These are phyloP conservation scores for Loripinus fragilis DNA, from an alignment of 2,888 invertebrate species.

Conservation along the genomic window DNA sequence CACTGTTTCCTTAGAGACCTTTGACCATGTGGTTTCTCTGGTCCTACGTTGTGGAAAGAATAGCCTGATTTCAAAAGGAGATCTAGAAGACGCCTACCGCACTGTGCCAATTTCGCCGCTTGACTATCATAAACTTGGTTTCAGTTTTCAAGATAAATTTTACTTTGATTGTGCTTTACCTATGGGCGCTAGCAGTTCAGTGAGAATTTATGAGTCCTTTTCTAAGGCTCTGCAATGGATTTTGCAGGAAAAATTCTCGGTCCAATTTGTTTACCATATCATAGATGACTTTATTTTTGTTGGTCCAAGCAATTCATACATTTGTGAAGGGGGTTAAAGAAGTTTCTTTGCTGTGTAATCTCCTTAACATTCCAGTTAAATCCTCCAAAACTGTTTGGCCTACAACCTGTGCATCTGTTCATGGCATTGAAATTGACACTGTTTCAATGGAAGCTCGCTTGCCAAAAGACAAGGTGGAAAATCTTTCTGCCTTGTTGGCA, in stretches of 20 bases:
- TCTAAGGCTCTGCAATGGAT: slow-evolving; percentile 34
- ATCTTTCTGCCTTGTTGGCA: not conserved
- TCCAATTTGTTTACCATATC: slow-evolving; percentile 29
- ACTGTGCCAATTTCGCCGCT: slow-evolving; percentile 43
- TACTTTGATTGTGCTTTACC: slow-evolving; percentile 28
- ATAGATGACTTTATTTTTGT: slow-evolving; percentile 45
- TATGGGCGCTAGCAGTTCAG: slow-evolving; percentile 27
- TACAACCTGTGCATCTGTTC: slow-evolving; percentile 18
- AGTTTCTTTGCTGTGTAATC: slow-evolving; percentile 7
- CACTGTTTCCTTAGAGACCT: slow-evolving; percentile 18
- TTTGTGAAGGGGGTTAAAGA: slow-evolving; percentile 4
- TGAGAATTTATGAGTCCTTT: slow-evolving; percentile 26
- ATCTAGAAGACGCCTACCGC: slow-evolving; percentile 50
- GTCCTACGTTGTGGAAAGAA: slow-evolving; percentile 25
- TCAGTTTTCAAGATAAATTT: slow-evolving; percentile 32
- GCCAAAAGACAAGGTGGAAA: slow-evolving; percentile 22
- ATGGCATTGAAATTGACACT: slow-evolving; percentile 32
- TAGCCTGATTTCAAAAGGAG: slow-evolving; percentile 42
- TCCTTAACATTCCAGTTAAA: slow-evolving; percentile 33
- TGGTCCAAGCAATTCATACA: not conserved
- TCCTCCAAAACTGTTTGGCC: slow-evolving; percentile 16
- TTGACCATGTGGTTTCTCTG: slow-evolving; percentile 7
- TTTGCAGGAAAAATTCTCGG: slow-evolving; percentile 2
- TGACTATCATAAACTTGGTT: slow-evolving; percentile 49
- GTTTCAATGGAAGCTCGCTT: slow-evolving; percentile 4